A percentile compares a stretch with the other conserved stretches of the same genome.
Evolutionary conservation across 2,113 vertebrate genomes (phyloP).

Genomic region (Saimiri boliviensis): DNA sequence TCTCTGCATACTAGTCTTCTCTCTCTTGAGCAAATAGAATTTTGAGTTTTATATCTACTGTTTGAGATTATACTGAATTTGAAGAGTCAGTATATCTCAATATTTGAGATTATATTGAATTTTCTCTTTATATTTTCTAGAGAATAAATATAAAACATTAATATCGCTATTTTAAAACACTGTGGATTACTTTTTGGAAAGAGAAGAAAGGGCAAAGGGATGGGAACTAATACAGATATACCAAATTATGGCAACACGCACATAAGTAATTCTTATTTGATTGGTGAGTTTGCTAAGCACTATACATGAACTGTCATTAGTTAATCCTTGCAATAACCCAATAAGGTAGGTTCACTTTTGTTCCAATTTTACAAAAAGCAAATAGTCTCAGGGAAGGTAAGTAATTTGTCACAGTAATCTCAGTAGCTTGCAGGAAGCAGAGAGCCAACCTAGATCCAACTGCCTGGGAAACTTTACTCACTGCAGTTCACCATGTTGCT

Average conservation of each 20-base stretch:
- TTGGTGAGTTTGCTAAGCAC: not conserved
- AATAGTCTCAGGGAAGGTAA: not conserved
- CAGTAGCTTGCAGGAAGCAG: not conserved
- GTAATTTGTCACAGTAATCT: not conserved
- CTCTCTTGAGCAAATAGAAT: not conserved
- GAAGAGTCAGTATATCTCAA: no score
- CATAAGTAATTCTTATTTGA: not conserved
- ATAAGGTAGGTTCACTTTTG: not conserved
- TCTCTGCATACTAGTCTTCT: not conserved
- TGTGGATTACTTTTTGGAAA: not conserved
- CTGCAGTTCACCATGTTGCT: not conserved
- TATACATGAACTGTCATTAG: not conserved
- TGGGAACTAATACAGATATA: not conserved
- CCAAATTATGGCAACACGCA: not conserved
- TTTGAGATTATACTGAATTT: not conserved
- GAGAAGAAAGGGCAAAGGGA: not conserved
- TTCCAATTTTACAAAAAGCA: not conserved
- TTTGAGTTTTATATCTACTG: not conserved
- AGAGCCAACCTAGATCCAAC: not conserved
- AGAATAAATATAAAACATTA: constrained; percentile 13
- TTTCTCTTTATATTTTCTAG: constrained; percentile 10
- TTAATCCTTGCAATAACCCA: not conserved
- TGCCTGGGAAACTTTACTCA: not conserved
- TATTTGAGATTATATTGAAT: not conserved
- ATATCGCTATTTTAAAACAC: not conserved